Percentiles rank a stretch among this genome's conserved stretches.
Conservation (phyloP, 2,113 vertebrate genomes). For the Varanus komodoensis region DNA sequence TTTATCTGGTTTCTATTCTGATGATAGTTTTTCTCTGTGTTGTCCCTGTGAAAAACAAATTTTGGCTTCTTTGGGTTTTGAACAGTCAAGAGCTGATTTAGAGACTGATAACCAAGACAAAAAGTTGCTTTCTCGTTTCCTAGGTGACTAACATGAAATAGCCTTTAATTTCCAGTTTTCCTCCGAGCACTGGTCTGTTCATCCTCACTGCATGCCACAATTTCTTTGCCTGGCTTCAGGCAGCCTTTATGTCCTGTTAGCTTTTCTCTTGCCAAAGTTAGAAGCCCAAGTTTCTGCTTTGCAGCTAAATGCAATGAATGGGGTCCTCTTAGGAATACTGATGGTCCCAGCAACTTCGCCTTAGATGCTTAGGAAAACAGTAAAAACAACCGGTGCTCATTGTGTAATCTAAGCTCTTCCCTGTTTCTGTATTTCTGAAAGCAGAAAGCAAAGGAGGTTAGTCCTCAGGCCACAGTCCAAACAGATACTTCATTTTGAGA, state of each 20-base stretch:
- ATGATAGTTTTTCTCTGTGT: not conserved
- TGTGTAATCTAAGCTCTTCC: not conserved
- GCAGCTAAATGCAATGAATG: slow-evolving; percentile 32
- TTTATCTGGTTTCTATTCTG: not conserved
- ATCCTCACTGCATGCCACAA: not conserved
- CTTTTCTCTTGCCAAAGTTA: slow-evolving; percentile 42
- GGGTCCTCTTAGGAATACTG: not conserved
- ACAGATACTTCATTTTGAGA: not conserved
- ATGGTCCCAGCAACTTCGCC: not conserved
- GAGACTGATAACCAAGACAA: not conserved
- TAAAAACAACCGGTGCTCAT: not conserved
- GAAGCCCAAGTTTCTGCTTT: slow-evolving; percentile 1
- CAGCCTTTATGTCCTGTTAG: slow-evolving; percentile 28
- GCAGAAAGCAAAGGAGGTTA: slow-evolving; percentile 29
- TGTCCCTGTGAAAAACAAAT: not conserved
- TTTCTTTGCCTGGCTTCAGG: not conserved
- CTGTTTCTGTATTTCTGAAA: slow-evolving; percentile 41
- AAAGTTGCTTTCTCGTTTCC: not conserved
- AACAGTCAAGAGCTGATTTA: not conserved
- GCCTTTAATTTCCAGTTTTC: not conserved
- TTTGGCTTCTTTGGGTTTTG: not conserved
- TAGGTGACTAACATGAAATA: not conserved
- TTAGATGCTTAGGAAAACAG: not conserved
- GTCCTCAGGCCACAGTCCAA: not conserved
- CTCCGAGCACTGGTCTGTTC: not conserved